These are phyloP conservation scores for Silurus glanis DNA, from an alignment of 2,113 vertebrate genomes.

Conservation along the genomic window DNA sequence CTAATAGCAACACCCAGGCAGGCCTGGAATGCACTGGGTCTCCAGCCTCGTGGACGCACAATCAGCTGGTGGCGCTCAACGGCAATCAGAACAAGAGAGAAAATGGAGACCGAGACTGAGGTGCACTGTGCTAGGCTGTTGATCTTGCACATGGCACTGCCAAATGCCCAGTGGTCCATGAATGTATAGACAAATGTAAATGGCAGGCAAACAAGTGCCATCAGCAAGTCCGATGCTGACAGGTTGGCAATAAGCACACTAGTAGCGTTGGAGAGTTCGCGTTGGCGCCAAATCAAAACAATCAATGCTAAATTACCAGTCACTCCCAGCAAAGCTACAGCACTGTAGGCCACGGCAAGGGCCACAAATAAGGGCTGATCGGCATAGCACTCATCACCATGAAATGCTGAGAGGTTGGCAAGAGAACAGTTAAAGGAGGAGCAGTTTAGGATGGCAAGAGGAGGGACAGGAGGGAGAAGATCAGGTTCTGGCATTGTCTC, in stretches of 20 bases:
- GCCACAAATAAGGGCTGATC: conserved; percentile 59
- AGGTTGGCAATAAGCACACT: conserved; percentile 88
- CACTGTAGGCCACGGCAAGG: conserved; percentile 82
- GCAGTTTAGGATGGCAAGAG: conserved; percentile 51
- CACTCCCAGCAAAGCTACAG: conserved; percentile 82
- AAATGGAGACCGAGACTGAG: conserved; percentile 83
- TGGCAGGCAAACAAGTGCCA: conserved; percentile 83
- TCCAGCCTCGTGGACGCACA: conserved; percentile 84
- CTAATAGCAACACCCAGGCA: conserved; percentile 79
- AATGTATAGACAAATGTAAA: conserved; percentile 86
- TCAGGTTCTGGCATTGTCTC: conserved; percentile 43
- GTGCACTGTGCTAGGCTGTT: conserved; percentile 84
- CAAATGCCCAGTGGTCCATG: conserved; percentile 91
- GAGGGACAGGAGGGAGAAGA: conserved; percentile 41
- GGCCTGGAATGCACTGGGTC: conserved; percentile 81
- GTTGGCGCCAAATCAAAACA: conserved; percentile 80
- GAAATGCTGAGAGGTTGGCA: conserved; percentile 43
- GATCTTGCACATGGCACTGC: conserved; percentile 83
- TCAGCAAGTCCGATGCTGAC: conserved; percentile 83
- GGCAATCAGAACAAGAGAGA: conserved; percentile 85
- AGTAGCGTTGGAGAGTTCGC: conserved; percentile 86
- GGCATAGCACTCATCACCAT: conserved; percentile 52
- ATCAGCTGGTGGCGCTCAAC: conserved; percentile 85
- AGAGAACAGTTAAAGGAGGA: conserved; percentile 47
- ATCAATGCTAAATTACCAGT: conserved; percentile 83